These are phyloP conservation scores for Apostichopus leukothele DNA, from an alignment of 53 echinoderm and acorn worm species.

Conservation along the genomic window DNA sequence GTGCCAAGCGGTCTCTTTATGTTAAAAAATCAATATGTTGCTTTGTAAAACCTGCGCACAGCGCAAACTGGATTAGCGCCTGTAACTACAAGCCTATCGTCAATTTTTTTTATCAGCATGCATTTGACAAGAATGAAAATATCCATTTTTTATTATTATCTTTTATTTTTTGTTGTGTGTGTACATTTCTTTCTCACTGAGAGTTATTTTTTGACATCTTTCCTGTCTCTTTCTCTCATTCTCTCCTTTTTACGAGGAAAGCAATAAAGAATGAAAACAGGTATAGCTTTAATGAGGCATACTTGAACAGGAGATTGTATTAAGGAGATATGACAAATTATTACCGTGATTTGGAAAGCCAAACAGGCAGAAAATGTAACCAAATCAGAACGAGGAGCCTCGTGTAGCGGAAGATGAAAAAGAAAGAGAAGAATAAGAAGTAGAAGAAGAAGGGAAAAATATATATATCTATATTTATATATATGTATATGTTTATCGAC, in stretches of 20 bases:
- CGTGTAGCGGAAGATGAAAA: slow-evolving; percentile 29
- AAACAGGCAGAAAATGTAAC: slow-evolving; percentile 45
- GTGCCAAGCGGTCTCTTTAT: slow-evolving; percentile 1
- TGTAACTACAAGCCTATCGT: slow-evolving; percentile 40
- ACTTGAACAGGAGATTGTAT: slow-evolving; percentile 8
- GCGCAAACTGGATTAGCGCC: slow-evolving; percentile 46
- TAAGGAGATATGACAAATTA: slow-evolving; percentile 31
- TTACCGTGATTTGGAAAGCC: slow-evolving; percentile 30
- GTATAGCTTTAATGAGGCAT: slow-evolving; percentile 42
- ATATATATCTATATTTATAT: neutral
- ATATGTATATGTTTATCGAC: neutral
- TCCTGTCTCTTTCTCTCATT: no score
- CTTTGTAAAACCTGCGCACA: slow-evolving; percentile 43
- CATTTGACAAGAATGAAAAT: slow-evolving; percentile 27
- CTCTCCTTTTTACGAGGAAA: neutral
- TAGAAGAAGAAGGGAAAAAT: neutral
- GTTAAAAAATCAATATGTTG: slow-evolving; percentile 32
- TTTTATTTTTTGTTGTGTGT: neutral
- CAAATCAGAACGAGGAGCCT: slow-evolving; percentile 19
- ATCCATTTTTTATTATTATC: neutral
- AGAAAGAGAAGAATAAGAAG: neutral
- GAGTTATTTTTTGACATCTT: slow-evolving; percentile 1
- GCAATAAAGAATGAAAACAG: slow-evolving; percentile 5
- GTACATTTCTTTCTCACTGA: neutral
- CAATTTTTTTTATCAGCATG: neutral